A percentile compares a stretch with the other conserved stretches of the same genome.
These are phyloP conservation scores for Myotis davidii DNA, from an alignment of 2,113 vertebrate species.

Conservation along the genomic window DNA sequence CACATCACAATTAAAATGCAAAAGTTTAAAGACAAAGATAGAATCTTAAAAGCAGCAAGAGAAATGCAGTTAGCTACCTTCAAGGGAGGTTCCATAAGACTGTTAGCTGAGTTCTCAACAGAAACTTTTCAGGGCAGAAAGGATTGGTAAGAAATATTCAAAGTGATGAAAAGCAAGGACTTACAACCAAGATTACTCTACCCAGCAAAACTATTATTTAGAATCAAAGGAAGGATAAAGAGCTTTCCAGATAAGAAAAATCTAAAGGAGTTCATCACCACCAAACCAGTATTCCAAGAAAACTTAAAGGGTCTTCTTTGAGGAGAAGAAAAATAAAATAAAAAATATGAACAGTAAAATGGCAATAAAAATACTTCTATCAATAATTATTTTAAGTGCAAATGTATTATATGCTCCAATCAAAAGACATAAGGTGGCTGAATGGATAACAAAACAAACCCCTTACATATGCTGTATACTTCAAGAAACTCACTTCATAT, in stretches of 20 bases:
- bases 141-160: not conserved
- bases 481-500: not conserved
- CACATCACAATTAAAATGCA: not conserved
- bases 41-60: not conserved
- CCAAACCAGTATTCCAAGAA: not conserved
- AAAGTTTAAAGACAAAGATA: not conserved
- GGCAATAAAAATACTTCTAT: not conserved
- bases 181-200: not conserved
- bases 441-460: not conserved
- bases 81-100: not conserved
- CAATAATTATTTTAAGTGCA: not conserved
- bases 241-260: not conserved
- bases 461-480: not conserved
- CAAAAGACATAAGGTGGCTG: not conserved
- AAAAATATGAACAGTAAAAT: not conserved
- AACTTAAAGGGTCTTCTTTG: not conserved
- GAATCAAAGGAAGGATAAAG: not conserved
- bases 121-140: not conserved
- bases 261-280: not conserved
- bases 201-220: not conserved
- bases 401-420: not conserved
- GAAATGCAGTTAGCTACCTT: not conserved
- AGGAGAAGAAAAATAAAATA: not conserved
- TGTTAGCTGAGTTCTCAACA: not conserved
- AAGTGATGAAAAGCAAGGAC: not conserved